A percentile compares a stretch with the other conserved stretches of the same genome.
Evolutionary conservation across 2,113 vertebrate species (phyloP).

Genomic region (Vombatus ursinus): DNA sequence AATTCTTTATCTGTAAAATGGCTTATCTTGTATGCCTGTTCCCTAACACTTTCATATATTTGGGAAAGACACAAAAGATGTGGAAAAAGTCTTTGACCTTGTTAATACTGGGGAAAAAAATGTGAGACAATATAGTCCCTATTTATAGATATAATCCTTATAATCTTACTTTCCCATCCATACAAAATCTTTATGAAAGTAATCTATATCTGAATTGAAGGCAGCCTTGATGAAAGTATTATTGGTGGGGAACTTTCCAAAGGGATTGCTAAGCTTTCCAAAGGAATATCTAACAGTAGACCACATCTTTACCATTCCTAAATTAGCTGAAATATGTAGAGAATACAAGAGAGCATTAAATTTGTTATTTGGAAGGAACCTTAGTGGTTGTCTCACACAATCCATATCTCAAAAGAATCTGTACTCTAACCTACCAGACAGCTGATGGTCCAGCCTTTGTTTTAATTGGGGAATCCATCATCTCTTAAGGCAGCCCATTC

Average conservation of each 20-base stretch:
- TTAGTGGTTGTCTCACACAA: background rate
- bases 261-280: no score
- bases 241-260: background rate
- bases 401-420: background rate
- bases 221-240: background rate
- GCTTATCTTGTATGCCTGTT: background rate
- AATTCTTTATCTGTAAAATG: background rate
- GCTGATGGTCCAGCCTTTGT: background rate
- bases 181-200: background rate
- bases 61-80: background rate
- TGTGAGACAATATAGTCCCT: background rate
- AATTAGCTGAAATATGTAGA: background rate
- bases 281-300: background rate
- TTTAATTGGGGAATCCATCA: background rate
- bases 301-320: background rate
- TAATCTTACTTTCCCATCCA: background rate
- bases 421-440: background rate
- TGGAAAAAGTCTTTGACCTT: background rate
- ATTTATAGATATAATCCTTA: background rate
- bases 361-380: background rate
- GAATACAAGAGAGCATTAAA: background rate
- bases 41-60: background rate
- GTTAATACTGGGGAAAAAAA: background rate
- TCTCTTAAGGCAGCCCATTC: background rate
- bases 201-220: background rate